Percentiles rank a stretch among this genome's conserved stretches.
Conservation (phyloP, 2,888 invertebrate genomes). For the Notodonta dromedarius region DNA sequence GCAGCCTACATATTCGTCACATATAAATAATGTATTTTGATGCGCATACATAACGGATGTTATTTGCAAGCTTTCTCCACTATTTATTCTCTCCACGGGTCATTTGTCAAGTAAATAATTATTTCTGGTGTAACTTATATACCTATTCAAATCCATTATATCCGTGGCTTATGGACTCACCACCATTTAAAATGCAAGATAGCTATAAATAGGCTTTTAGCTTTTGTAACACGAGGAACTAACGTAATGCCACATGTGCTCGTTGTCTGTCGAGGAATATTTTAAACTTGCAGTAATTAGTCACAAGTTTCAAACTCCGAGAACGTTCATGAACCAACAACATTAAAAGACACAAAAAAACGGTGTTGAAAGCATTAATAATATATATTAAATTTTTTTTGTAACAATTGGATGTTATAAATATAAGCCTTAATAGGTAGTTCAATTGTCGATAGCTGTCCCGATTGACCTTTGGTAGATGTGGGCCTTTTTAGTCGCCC, state of each 20-base stretch:
- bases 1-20: neutral
- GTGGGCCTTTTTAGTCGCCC: conserved; percentile 43
- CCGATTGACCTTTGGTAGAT: conserved; percentile 31
- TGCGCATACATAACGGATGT: neutral
- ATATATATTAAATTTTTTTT: neutral
- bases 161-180: neutral
- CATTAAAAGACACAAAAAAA: neutral
- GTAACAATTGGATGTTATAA: neutral
- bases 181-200: conserved; percentile 6
- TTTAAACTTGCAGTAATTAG: conserved; percentile 43
- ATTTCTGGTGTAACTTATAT: neutral
- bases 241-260: conserved; percentile 27
- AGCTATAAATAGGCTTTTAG: conserved; percentile 4
- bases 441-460: conserved; percentile 51
- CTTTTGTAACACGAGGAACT: conserved; percentile 33
- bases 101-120: neutral
- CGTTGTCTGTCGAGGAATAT: conserved; percentile 32
- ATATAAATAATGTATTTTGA: conserved; percentile 1
- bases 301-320: conserved; percentile 36
- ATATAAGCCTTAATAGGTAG: neutral
- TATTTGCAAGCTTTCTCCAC: neutral
- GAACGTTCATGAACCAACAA: conserved; percentile 16
- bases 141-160: neutral
- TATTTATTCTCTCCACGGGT: neutral
- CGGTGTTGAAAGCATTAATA: neutral